These are phyloP conservation scores for Eurytoma adleriae DNA, from an alignment of 2,888 invertebrate species.

Conservation along the genomic window DNA sequence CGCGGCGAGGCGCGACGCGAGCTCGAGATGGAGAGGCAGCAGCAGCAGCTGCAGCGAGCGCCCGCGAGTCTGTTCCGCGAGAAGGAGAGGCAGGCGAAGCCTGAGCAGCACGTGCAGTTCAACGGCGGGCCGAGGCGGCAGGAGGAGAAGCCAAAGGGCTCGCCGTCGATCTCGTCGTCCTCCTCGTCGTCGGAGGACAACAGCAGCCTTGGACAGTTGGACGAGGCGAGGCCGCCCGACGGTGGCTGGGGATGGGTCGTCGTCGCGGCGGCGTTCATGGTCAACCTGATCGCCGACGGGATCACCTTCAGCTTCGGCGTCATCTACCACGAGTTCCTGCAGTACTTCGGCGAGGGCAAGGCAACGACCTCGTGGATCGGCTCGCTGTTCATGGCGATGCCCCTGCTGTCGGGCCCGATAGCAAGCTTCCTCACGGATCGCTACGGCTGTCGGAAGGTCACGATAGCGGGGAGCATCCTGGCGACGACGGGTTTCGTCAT, in stretches of 20 bases:
- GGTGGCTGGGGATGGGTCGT: conserved; percentile 97
- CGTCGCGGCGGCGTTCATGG: conserved; percentile 91
- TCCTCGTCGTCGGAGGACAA: conserved; percentile 80
- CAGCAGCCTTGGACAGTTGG: conserved; percentile 80
- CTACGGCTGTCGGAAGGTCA: conserved; percentile 88
- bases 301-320: conserved; percentile 95
- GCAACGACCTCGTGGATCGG: conserved; percentile 94
- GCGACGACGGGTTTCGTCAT: conserved; percentile 87
- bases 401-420: conserved; percentile 89
- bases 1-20: conserved; percentile 66
- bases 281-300: conserved; percentile 94
- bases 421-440: conserved; percentile 88
- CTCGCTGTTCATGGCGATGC: conserved; percentile 94
- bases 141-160: conserved; percentile 48
- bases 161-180: conserved; percentile 72
- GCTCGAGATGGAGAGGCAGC: conserved; percentile 57
- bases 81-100: conserved; percentile 61
- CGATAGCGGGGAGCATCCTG: conserved; percentile 86
- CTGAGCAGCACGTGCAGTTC: conserved; percentile 70
- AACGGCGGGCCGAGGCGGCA: conserved; percentile 62
- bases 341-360: conserved; percentile 90
- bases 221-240: conserved; percentile 87
- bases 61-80: conserved; percentile 59
- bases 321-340: conserved; percentile 89
- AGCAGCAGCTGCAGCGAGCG: conserved; percentile 59